Evolutionary conservation across 2,113 vertebrate genomes (phyloP), one percentile per base, ranked within the genome.

Genomic region (Muscicapa adusta): DNA sequence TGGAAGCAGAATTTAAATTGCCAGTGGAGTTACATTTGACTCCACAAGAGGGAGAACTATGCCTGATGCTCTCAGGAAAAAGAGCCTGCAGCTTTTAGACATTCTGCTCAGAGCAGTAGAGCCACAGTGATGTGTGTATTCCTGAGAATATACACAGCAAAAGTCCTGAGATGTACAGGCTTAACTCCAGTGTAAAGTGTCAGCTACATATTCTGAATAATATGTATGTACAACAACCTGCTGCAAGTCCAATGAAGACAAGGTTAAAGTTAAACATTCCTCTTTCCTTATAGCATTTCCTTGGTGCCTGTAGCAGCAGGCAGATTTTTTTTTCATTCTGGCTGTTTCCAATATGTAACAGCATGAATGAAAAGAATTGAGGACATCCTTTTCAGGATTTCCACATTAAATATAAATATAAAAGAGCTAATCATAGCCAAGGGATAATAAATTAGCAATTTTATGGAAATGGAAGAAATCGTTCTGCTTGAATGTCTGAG

Each of bases 11-110:
- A 36, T 38, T 40, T 40, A 22, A 71, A 57, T 65, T 78, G 53
- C 12, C 53, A 3, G 45, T 8, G 45, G 45, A 84, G 54, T 85
- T 89, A 65, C 33, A n/a, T 54, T 70, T 61, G 50, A 38, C 8
- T 82, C 95, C 90, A 73, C 92, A 51, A 96, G 92, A 83, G 92
- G 75, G 85, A 75, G 91, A 85, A 9, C 36, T 54, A 62, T 33
- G 26, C 61, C 45, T 36, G n/a, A 57, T 31, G 42, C 23, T 42
- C 6, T 48, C 29, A 4, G 10, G 42, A 54, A 45, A 42, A 14
- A 24, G 10, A 53, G 20, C 18, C 14, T 1, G 8, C 6, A 17
- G 12, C 7, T 71, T 25, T 20, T 3, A 40, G 34, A 48, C 28
- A 19, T 71, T 23, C 53, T 60, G 29, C 63, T 56, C 7, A 0